A percentile compares a stretch with the other conserved stretches of the same genome.
These are phyloP conservation scores for Metellina segmentata DNA, from an alignment of 2,888 invertebrate genomes.

Conservation along the genomic window DNA sequence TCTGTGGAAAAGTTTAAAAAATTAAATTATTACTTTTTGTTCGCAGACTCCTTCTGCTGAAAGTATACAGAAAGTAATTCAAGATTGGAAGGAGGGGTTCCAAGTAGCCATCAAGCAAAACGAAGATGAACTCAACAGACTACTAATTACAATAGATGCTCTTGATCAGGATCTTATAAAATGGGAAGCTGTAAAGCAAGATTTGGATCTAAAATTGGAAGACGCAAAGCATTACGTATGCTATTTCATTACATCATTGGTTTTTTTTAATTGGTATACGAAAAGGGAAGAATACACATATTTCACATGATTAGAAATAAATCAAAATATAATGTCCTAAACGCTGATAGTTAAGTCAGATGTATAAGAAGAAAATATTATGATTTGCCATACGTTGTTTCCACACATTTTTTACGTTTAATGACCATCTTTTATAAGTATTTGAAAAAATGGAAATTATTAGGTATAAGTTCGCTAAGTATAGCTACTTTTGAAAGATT, in stretches of 20 bases:
- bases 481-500: too few relatives aligned
- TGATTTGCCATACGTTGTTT: too few relatives aligned
- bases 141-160: background rate
- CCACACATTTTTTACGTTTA: too few relatives aligned
- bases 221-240: background rate
- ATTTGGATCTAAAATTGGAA: background rate
- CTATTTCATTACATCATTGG: background rate
- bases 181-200: background rate
- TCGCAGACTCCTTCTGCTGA: conserved; percentile 2
- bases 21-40: background rate
- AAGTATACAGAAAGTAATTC: background rate
- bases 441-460: too few relatives aligned
- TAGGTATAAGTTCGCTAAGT: too few relatives aligned
- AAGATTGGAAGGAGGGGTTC: background rate
- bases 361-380: too few relatives aligned
- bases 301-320: too few relatives aligned
- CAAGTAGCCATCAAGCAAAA: conserved; percentile 6
- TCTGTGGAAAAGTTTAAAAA: too few relatives aligned
- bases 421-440: too few relatives aligned
- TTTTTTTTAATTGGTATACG: background rate
- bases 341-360: too few relatives aligned
- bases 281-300: background rate
- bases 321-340: too few relatives aligned
- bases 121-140: background rate
- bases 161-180: background rate